Percentiles rank a stretch among this genome's conserved stretches.
Evolutionary conservation across 2,888 invertebrate genomes (phyloP).

Genomic region (Drosophila demipolita): DNA sequence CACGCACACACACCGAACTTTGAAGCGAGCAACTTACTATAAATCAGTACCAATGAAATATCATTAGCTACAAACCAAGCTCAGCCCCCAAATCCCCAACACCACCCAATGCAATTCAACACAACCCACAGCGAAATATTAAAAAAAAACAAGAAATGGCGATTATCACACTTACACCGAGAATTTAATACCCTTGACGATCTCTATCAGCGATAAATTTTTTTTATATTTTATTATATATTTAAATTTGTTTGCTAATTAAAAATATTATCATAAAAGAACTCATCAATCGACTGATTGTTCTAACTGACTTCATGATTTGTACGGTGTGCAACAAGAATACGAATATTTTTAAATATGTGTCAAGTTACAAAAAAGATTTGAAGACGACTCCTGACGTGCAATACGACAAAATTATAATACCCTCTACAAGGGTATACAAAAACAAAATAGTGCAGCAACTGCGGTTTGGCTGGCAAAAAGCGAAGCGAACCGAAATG

Average conservation of each 20-base stretch:
- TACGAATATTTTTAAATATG: neutral
- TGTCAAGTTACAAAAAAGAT: neutral
- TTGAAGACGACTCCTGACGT: neutral
- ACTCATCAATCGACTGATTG: too few species aligned
- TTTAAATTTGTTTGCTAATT: neutral
- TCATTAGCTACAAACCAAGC: constrained; percentile 61
- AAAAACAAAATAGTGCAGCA: constrained; percentile 22
- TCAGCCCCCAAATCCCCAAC: neutral
- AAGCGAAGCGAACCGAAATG: constrained; percentile 27
- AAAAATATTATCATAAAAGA: too few species aligned
- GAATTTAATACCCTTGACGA: neutral
- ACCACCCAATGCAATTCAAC: neutral
- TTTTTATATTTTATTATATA: neutral
- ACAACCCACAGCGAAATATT: neutral
- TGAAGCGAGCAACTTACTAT: constrained; percentile 54
- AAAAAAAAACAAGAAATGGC: neutral
- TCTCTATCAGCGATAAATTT: neutral
- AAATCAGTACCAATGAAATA: constrained; percentile 79
- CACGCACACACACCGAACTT: constrained; percentile 16
- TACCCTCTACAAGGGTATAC: neutral
- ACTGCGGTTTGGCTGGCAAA: constrained; percentile 32
- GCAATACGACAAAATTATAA: too few species aligned
- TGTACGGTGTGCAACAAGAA: neutral
- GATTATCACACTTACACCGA: neutral
- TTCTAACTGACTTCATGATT: neutral